phyloP scores from a whole-genome alignment of 2,888 invertebrate species.

The Phrixothrix hirtus region DNA sequence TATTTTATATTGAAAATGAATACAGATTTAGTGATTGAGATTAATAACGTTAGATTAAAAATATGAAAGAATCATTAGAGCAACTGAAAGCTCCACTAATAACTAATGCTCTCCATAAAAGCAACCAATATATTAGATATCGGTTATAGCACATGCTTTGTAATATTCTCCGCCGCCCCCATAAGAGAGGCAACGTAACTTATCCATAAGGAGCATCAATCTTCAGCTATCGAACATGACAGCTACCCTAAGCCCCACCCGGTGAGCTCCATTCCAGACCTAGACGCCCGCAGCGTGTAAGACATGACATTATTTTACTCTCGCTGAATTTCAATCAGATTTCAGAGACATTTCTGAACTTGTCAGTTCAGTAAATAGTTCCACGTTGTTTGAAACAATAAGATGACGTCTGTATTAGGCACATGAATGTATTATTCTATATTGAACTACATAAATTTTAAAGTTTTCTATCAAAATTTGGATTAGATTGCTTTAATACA shows the following conservation, averaged over 20 bases:
- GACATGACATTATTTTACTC: slow-evolving; percentile 49
- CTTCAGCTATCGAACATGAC: slow-evolving; percentile 51
- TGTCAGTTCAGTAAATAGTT: slow-evolving; percentile 45
- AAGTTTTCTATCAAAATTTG: too few species aligned
- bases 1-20: too few species aligned
- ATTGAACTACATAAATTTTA: too few species aligned
- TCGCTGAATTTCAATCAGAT: slow-evolving; percentile 49
- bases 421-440: background rate
- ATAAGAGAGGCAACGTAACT: slow-evolving; percentile 40
- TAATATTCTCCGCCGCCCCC: slow-evolving; percentile 21
- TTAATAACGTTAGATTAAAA: background rate
- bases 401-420: slow-evolving; percentile 28
- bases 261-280: slow-evolving; percentile 29
- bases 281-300: slow-evolving; percentile 42
- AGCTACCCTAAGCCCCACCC: slow-evolving; percentile 33
- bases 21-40: background rate
- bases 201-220: slow-evolving; percentile 50
- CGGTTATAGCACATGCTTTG: slow-evolving; percentile 15
- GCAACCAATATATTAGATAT: slow-evolving; percentile 26
- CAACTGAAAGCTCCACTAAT: background rate
- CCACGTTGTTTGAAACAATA: slow-evolving; percentile 30
- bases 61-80: background rate
- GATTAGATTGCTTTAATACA: too few species aligned
- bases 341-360: slow-evolving; percentile 42
- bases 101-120: background rate